Evolutionary conservation across 2,888 invertebrate genomes (phyloP), one percentile per base, ranked within the genome.

Genomic region (Hemicrepidius hirtus): DNA sequence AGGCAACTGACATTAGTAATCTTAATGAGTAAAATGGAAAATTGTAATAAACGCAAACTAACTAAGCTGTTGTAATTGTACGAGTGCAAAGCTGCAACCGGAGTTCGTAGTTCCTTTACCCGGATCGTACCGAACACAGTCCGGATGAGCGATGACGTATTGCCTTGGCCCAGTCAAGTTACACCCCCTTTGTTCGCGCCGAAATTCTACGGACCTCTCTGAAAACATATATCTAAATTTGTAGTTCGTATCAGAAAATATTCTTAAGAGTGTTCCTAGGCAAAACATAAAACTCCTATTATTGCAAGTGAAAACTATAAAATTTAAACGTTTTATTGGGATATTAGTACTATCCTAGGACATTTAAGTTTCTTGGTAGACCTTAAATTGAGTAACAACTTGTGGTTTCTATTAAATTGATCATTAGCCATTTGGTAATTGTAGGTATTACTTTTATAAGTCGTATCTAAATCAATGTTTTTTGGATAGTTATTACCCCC

Each of bases 121-220:
- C 77, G 80, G 78, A 78, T 78, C 80, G 79, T 78, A 78, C 82
- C 78, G 83, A 81, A 83, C 81, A 73, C 77, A 74, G 78, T 83
- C 83, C 84, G 84, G 84, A 84, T 84, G 84, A 84, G 81, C 82
- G 83, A 83, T 84, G 84, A 84, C 82, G 84, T 83, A 84, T 84
- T 83, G 81, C 80, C 81, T 79, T 81, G 78, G 80, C 80, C 81
- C 80, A 80, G 81, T 77, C 75, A 73, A 79, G 79, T 79, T 79
- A 77, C 76, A 82, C 81, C 80, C 82, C 80, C 79, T 81, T 80
- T 81, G 77, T 78, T 79, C 75, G 71, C 71, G 73, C 74, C 78
- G 75, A 71, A 76, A 75, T 75, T 74, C 69, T 81, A 80, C 77
- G 69, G 75, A 49, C 78, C 80, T 70, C 77, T 66, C 80, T 75